These are phyloP conservation scores for Hypomecis atomaria DNA, from an alignment of 2,888 invertebrate species.

Conservation along the genomic window DNA sequence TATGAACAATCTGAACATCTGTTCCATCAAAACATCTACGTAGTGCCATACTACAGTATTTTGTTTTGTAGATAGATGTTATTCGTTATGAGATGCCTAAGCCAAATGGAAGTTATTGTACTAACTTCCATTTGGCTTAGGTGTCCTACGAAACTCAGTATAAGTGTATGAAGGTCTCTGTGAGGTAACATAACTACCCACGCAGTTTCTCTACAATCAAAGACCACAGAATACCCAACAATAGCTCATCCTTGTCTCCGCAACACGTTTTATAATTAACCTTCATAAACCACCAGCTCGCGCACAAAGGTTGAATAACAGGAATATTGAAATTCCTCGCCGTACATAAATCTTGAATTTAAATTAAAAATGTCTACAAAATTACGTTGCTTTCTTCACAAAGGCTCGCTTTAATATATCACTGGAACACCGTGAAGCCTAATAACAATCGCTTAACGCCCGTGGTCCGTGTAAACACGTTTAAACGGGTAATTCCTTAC, in stretches of 20 bases:
- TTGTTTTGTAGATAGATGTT: too few relatives aligned
- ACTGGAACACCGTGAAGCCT: conserved; percentile 34
- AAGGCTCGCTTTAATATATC: conserved; percentile 40
- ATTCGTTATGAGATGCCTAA: too few relatives aligned
- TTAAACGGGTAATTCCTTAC: conserved; percentile 61
- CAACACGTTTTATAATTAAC: conserved; percentile 21
- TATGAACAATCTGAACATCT: too few relatives aligned
- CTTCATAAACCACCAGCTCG: conserved; percentile 27
- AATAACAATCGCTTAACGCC: conserved; percentile 41
- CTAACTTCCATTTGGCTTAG: too few relatives aligned
- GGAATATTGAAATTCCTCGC: conserved; percentile 32
- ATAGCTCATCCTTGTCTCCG: conserved; percentile 5
- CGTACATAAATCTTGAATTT: conserved; percentile 37
- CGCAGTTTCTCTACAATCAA: not conserved
- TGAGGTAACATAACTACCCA: not conserved
- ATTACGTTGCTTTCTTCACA: conserved; percentile 40
- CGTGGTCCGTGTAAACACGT: conserved; percentile 63
- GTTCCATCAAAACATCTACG: too few relatives aligned
- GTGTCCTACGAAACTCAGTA: too few relatives aligned
- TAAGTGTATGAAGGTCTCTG: not conserved
- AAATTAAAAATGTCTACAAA: conserved; percentile 41
- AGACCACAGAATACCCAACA: not conserved
- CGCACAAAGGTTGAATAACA: conserved; percentile 31
- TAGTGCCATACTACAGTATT: too few relatives aligned
- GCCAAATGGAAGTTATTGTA: too few relatives aligned